phyloP scores from a whole-genome alignment of 2,888 invertebrate species.

The Octodonta nipae region DNA sequence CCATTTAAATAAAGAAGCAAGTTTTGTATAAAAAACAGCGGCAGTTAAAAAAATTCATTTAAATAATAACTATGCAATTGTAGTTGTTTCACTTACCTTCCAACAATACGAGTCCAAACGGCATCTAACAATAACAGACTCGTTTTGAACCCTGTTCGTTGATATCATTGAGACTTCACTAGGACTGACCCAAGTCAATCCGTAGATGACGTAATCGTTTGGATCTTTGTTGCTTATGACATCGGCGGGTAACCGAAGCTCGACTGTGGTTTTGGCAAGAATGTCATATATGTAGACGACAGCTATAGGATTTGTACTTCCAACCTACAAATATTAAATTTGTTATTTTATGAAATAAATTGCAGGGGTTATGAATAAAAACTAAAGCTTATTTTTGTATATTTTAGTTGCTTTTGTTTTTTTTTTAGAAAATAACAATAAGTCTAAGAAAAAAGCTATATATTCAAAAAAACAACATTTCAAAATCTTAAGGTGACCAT shows the following conservation, averaged over 20 bases:
- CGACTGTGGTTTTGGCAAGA: slow-evolving; percentile 9
- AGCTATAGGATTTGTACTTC: slow-evolving; percentile 60
- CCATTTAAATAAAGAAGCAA: too few relatives aligned
- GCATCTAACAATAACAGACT: slow-evolving; percentile 25
- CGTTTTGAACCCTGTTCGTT: slow-evolving; percentile 75
- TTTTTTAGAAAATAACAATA: too few relatives aligned
- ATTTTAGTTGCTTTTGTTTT: too few relatives aligned
- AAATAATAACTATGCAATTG: too few relatives aligned
- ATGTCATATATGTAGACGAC: slow-evolving; percentile 51
- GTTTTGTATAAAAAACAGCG: neutral
- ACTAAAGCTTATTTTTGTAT: too few relatives aligned
- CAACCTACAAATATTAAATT: slow-evolving; percentile 40
- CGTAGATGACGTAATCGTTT: slow-evolving; percentile 53
- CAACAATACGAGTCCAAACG: slow-evolving; percentile 13
- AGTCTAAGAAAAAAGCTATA: too few relatives aligned
- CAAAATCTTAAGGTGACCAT: too few relatives aligned
- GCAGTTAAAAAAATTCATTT: neutral
- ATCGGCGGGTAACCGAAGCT: slow-evolving; percentile 14
- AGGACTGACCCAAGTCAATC: slow-evolving; percentile 61
- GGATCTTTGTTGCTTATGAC: slow-evolving; percentile 43
- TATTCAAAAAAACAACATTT: too few relatives aligned
- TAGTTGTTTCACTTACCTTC: slow-evolving; percentile 13
- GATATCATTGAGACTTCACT: slow-evolving; percentile 58
- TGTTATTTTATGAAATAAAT: neutral
- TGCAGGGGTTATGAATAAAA: too few relatives aligned